Evolutionary conservation across 1,140 invertebrate genomes (phyloP).

Genomic region (Vanessa atalanta): DNA sequence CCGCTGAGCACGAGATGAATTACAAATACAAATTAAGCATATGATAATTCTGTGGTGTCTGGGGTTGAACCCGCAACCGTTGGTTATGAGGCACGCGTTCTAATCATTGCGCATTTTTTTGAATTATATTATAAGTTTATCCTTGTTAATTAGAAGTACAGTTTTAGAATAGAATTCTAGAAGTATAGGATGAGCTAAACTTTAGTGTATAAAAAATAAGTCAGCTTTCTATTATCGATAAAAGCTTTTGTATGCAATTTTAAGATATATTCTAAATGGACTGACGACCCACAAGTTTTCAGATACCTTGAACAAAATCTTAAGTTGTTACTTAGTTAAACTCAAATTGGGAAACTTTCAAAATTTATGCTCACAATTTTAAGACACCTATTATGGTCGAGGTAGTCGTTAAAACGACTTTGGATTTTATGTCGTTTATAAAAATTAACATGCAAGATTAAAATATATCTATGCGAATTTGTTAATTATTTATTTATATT

Average conservation of each 20-base stretch:
- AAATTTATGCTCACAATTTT: slow-evolving; percentile 73
- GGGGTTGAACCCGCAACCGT: too few relatives aligned
- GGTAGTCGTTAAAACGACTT: slow-evolving; percentile 53
- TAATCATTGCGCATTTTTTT: too few relatives aligned
- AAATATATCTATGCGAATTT: background rate
- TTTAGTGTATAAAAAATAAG: too few relatives aligned
- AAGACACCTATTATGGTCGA: slow-evolving; percentile 65
- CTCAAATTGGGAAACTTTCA: slow-evolving; percentile 73
- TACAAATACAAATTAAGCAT: too few relatives aligned
- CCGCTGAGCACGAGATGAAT: too few relatives aligned
- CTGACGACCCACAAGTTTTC: slow-evolving; percentile 37
- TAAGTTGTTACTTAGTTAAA: slow-evolving; percentile 68
- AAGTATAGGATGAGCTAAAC: too few relatives aligned
- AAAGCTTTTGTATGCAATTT: background rate
- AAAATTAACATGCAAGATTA: background rate
- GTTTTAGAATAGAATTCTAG: too few relatives aligned
- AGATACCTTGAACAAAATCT: slow-evolving; percentile 62
- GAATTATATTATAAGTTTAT: too few relatives aligned
- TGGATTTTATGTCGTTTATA: slow-evolving; percentile 29
- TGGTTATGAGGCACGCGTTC: too few relatives aligned
- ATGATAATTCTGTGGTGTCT: too few relatives aligned
- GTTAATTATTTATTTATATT: background rate
- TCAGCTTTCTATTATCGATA: background rate
- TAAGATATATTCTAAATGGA: slow-evolving; percentile 23
- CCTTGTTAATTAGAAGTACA: too few relatives aligned